Evolutionary conservation across 1,140 invertebrate genomes (phyloP).

Genomic region (Papilio machaon): DNA sequence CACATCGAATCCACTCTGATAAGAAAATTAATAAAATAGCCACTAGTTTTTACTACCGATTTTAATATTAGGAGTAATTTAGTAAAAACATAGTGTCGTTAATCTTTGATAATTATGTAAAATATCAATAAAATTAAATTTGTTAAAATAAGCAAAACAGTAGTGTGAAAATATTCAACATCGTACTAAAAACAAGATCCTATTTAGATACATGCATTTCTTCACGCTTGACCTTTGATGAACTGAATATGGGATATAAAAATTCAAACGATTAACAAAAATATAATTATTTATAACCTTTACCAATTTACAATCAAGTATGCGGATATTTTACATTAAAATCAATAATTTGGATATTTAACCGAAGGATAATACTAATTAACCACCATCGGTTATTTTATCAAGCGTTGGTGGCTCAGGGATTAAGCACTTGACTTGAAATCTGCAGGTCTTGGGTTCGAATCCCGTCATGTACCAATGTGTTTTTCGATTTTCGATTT

Average conservation of each 20-base stretch:
- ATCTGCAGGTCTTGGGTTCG: too few relatives aligned
- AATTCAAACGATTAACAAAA: neutral
- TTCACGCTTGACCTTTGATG: conserved; percentile 21
- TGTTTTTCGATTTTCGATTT: too few relatives aligned
- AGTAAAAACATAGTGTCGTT: too few relatives aligned
- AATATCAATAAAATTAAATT: neutral
- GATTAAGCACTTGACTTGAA: too few relatives aligned
- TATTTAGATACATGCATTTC: conserved; percentile 19
- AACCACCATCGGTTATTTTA: neutral
- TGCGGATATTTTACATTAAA: neutral
- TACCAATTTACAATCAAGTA: neutral
- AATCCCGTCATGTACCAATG: too few relatives aligned
- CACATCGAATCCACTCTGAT: too few relatives aligned
- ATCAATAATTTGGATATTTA: too few relatives aligned
- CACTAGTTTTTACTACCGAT: too few relatives aligned
- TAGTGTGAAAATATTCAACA: neutral
- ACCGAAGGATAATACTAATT: neutral
- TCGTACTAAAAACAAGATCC: neutral
- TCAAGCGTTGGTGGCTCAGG: neutral
- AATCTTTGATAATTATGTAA: neutral
- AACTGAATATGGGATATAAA: neutral
- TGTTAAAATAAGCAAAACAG: conserved; percentile 7
- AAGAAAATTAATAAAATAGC: too few relatives aligned
- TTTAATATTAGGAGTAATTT: too few relatives aligned
- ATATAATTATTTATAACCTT: neutral